These are phyloP conservation scores for Pangasianodon hypophthalmus DNA, from an alignment of 2,113 vertebrate species.

Conservation along the genomic window DNA sequence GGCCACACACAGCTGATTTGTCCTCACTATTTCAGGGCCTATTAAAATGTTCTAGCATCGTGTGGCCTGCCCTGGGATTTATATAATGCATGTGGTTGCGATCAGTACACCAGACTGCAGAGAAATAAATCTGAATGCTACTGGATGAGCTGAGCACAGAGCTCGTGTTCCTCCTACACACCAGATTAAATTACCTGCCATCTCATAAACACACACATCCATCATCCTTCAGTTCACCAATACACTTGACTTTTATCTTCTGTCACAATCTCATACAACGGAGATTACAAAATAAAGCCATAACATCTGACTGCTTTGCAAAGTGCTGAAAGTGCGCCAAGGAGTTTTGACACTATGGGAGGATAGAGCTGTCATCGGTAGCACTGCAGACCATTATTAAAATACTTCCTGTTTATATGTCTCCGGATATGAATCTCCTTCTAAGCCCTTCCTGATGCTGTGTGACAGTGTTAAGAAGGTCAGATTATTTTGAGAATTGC, in stretches of 20 bases:
- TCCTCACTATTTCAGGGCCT: background rate
- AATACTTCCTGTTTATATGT: background rate
- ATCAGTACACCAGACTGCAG: constrained; percentile 16
- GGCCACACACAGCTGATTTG: background rate
- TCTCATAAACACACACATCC: constrained; percentile 24
- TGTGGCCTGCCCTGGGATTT: background rate
- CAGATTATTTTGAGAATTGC: background rate
- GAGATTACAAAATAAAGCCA: background rate
- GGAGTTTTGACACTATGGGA: background rate
- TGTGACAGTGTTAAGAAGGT: constrained; percentile 13
- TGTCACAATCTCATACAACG: background rate
- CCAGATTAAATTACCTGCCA: constrained; percentile 17
- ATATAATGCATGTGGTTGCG: constrained; percentile 25
- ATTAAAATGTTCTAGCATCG: constrained; percentile 25
- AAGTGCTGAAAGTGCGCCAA: background rate
- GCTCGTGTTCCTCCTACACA: background rate
- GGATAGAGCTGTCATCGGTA: background rate
- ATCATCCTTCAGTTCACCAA: constrained; percentile 4
- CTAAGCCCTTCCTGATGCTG: background rate
- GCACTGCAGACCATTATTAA: background rate
- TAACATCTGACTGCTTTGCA: background rate
- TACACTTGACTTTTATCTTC: constrained; percentile 4
- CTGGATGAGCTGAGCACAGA: background rate
- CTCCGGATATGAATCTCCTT: constrained; percentile 13
- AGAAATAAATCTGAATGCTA: constrained; percentile 14